A percentile compares a stretch with the other conserved stretches of the same genome.
phyloP scores from a whole-genome alignment of 2,888 invertebrate genomes.

The Acleris sparsana region DNA sequence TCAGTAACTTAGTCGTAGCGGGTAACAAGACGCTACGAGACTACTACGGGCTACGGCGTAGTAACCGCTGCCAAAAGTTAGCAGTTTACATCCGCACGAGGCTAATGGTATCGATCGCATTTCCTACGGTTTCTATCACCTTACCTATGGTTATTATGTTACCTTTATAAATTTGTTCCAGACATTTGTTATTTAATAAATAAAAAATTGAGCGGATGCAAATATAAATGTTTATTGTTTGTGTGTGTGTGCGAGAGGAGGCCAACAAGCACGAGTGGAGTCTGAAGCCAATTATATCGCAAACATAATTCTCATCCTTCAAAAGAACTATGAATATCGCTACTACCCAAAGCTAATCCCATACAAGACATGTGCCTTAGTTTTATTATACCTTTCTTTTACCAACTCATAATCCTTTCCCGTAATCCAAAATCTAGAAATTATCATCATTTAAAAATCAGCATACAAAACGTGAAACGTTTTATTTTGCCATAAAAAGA shows the following conservation, averaged over 20 bases:
- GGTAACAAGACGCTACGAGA: slow-evolving; percentile 5
- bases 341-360: too few species aligned
- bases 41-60: slow-evolving; percentile 54
- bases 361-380: too few species aligned
- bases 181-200: too few species aligned
- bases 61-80: slow-evolving; percentile 63
- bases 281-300: too few species aligned
- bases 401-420: not conserved
- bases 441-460: slow-evolving; percentile 15
- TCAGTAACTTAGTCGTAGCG: not conserved
- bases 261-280: too few species aligned
- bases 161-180: not conserved
- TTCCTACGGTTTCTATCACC: slow-evolving; percentile 51
- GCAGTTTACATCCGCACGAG: slow-evolving; percentile 57
- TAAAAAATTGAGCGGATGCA: too few species aligned
- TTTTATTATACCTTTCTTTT: not conserved
- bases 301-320: too few species aligned
- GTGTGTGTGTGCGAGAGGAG: too few species aligned
- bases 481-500: slow-evolving; percentile 24
- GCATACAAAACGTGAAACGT: slow-evolving; percentile 25
- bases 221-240: too few species aligned
- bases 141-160: slow-evolving; percentile 51
- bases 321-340: too few species aligned
- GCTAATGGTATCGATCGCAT: slow-evolving; percentile 63
- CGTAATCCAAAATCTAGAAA: slow-evolving; percentile 12